phyloP scores from a whole-genome alignment of 2,888 invertebrate species.

The Cheilosia urbana region DNA sequence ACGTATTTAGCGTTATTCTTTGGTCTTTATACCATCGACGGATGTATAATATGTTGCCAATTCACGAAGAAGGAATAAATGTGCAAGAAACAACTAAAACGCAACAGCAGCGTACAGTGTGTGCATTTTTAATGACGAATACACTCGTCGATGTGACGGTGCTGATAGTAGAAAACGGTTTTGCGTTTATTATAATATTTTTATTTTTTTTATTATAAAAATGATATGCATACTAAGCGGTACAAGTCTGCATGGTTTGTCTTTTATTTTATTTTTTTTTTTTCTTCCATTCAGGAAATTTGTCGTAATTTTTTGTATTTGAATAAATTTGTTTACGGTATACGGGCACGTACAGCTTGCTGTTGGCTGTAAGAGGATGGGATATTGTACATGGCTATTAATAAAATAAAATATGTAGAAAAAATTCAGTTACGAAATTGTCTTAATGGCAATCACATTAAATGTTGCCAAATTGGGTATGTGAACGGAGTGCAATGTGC shows the following conservation, averaged over 20 bases:
- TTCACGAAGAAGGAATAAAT: constrained; percentile 39
- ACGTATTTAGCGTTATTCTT: constrained; percentile 71
- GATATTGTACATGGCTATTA: constrained; percentile 35
- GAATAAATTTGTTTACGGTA: constrained; percentile 19
- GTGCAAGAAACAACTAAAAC: constrained; percentile 38
- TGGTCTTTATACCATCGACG: constrained; percentile 36
- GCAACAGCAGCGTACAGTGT: constrained; percentile 22
- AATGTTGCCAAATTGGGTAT: background rate
- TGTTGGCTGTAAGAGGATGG: constrained; percentile 24
- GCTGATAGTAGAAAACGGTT: constrained; percentile 72
- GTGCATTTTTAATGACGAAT: constrained; percentile 64
- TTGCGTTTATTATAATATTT: constrained; percentile 11
- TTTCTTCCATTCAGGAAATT: constrained; percentile 55
- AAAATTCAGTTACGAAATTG: background rate
- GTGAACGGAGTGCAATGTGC: too few species aligned
- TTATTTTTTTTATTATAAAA: constrained; percentile 24
- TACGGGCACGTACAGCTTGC: constrained; percentile 12
- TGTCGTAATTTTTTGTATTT: constrained; percentile 40
- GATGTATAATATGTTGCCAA: constrained; percentile 45
- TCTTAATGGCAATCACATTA: too few species aligned
- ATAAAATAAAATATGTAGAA: constrained; percentile 37
- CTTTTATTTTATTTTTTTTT: constrained; percentile 2
- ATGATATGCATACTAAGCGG: constrained; percentile 72
- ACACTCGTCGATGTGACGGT: constrained; percentile 55
- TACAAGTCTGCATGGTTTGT: constrained; percentile 54